Percentiles rank a stretch among this genome's conserved stretches.
Evolutionary conservation across 2,888 invertebrate genomes (phyloP).

Genomic region (Hydroisotoma schaefferi): DNA sequence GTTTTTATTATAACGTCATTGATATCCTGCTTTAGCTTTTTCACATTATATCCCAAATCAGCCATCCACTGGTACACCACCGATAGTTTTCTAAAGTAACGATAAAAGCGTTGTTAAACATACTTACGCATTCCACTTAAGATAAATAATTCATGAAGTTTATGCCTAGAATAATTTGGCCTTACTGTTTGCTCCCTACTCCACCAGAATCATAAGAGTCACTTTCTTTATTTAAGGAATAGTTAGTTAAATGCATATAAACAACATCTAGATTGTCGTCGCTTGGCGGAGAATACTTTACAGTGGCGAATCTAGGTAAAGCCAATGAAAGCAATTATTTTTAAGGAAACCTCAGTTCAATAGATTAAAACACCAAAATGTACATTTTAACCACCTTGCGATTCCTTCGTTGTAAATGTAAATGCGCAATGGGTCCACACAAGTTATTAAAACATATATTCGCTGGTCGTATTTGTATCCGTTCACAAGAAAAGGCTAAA

Average conservation of each 20-base stretch:
- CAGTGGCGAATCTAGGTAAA: conserved; percentile 76
- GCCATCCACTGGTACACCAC: conserved; percentile 74
- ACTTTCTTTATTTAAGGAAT: conserved; percentile 87
- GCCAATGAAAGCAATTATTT: not conserved
- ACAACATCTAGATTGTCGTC: conserved; percentile 76
- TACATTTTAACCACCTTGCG: conserved; percentile 59
- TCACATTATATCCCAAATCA: conserved; percentile 68
- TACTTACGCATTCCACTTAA: not conserved
- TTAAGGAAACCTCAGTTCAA: not conserved
- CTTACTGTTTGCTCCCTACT: conserved; percentile 80
- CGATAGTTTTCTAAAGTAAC: conserved; percentile 65
- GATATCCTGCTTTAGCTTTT: conserved; percentile 73
- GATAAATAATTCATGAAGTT: not conserved
- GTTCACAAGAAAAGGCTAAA: conserved; percentile 77
- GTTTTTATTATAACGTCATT: conserved; percentile 91
- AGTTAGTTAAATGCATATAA: conserved; percentile 92
- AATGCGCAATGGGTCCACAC: conserved; percentile 82
- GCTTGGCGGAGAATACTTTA: conserved; percentile 77
- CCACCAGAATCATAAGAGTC: conserved; percentile 74
- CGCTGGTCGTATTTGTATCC: conserved; percentile 90
- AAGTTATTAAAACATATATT: conserved; percentile 81
- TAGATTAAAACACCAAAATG: not conserved
- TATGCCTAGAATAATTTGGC: not conserved
- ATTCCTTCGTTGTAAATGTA: conserved; percentile 90
- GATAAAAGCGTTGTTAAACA: not conserved